Base-by-base conservation (phyloP, 2,113 vertebrate genomes). In the Cyprinodon brontotheroides region DNA sequence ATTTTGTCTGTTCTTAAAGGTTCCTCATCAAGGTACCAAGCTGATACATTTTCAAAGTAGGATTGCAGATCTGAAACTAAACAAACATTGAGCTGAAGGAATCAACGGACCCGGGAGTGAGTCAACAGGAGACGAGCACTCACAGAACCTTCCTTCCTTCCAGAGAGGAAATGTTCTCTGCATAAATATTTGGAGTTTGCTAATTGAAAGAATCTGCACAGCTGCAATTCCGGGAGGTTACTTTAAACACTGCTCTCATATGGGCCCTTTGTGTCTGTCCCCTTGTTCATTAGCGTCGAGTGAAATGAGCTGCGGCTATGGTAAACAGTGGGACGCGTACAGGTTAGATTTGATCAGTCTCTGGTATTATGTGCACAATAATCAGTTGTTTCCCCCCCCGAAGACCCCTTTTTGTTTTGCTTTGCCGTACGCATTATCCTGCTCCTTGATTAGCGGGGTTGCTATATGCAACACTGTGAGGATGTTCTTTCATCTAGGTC, bases 121-220 rank as follows among this genome's bases (percentile, higher is more conserved):
- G 77, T 88, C 80, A 86, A 82, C 80, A 80, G 74, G 71, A 84
- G 45, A 83, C 69, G 78, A 75, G 82, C 79, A 78, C 60, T 71
- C 67, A 79, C 65, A 84, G 36, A 82, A n/a, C 63, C 50, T 71
- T 74, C 81, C 86, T 82, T 86, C 76, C 82, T 73, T 79, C 83
- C 86, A 78, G 81, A 86, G 90, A 92, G 92, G 93, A 93, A 93
- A 92, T 93, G 92, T 93, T 90, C 85, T 74, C 80, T 86, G 85
- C 74, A 76, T 93, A 93, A 92, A 94, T 93, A 94, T 93, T 94
- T 93, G 85, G 87, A 93, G 78, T 92, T 87, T 76, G 78, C 79
- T 92, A 94, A 94, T 93, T 92, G 84, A 92, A 94, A 92, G 86
- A 91, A 89, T 89, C 48, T 93, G 92, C 60, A 72, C 63, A 65